Percentiles rank a stretch among this genome's conserved stretches.
These are phyloP conservation scores for Neogobius melanostomus DNA, from an alignment of 2,113 vertebrate genomes.

Conservation along the genomic window DNA sequence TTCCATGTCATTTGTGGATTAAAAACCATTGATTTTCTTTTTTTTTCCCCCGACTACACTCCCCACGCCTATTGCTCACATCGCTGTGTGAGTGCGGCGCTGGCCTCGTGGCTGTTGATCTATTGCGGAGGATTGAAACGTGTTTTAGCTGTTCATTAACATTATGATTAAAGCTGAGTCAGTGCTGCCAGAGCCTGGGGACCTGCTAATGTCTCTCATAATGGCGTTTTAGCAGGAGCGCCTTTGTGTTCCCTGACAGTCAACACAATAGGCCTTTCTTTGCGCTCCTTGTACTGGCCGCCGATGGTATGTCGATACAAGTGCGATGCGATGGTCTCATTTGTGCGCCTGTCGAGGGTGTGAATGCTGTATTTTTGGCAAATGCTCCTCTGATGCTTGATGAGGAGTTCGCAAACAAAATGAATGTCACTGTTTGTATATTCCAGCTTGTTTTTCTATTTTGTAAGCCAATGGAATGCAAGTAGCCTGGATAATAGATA, in stretches of 20 bases:
- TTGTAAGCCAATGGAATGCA: background rate
- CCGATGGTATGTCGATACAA: constrained; percentile 10
- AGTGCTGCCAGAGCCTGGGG: constrained; percentile 24
- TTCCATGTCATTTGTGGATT: background rate
- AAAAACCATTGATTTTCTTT: background rate
- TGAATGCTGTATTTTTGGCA: constrained; percentile 16
- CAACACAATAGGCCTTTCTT: constrained; percentile 18
- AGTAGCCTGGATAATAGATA: background rate
- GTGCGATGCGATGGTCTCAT: constrained; percentile 3
- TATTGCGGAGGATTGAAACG: constrained; percentile 30
- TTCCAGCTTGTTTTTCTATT: background rate
- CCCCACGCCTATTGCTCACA: background rate
- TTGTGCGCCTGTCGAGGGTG: constrained; percentile 15
- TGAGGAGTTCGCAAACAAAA: constrained; percentile 4
- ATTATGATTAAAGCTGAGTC: constrained; percentile 59
- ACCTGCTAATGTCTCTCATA: constrained; percentile 47
- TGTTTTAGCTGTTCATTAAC: constrained; percentile 51
- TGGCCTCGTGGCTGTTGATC: constrained; percentile 18
- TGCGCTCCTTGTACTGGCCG: constrained; percentile 12
- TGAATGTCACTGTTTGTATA: constrained; percentile 20
- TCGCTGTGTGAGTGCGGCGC: background rate
- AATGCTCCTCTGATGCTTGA: constrained; percentile 9
- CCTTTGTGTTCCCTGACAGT: constrained; percentile 30
- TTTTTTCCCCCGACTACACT: background rate
- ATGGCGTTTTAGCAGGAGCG: constrained; percentile 46